Evolutionary conservation across 2,888 invertebrate genomes (phyloP), one percentile per base, ranked within the genome.

Genomic region (Papilio gigon): DNA sequence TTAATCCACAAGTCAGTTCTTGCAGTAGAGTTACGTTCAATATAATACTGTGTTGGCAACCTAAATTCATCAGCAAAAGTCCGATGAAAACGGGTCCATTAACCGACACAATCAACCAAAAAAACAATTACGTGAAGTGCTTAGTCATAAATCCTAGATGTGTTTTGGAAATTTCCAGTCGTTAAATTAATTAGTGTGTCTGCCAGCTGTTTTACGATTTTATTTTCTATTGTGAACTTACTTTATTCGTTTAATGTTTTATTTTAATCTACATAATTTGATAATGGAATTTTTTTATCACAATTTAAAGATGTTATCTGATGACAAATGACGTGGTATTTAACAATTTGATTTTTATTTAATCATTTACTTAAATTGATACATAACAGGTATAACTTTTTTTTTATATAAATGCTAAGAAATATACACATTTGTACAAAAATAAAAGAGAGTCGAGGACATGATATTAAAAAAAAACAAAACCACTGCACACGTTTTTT

Each of bases 91-190:
- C n/a, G n/a, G n/a, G n/a, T n/a, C n/a, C n/a, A n/a, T n/a, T n/a
- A n/a, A n/a, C n/a, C 0, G 5, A 40, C 14, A 40, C n/a, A n/a
- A 40, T 40, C 40, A 40, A 40, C 3, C 40, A 40, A 40, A 40
- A n/a, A 37, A 40, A 40, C 84, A 86, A 86, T 88, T 84, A 84
- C 74, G 77, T 73, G 83, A 82, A 87, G 87, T 85, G 86, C 83
- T 78, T 80, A 86, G 84, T 84, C 86, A 79, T 87, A 80, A 80
- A 76, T 80, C 76, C 74, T 75, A 72, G 78, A 76, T 77, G 77
- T 70, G 67, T 30, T 62, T 60, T 42, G n/a, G 25, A 14, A 22
- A 37, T 65, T 64, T 64, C n/a, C 12, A 22, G 47, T 12, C 59
- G 20, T 35, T 60, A 37, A 50, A 30, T 33, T 40, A 2, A 30